Conservation (phyloP, 2,888 invertebrate species). For the Aspidiotus destructor region DNA sequence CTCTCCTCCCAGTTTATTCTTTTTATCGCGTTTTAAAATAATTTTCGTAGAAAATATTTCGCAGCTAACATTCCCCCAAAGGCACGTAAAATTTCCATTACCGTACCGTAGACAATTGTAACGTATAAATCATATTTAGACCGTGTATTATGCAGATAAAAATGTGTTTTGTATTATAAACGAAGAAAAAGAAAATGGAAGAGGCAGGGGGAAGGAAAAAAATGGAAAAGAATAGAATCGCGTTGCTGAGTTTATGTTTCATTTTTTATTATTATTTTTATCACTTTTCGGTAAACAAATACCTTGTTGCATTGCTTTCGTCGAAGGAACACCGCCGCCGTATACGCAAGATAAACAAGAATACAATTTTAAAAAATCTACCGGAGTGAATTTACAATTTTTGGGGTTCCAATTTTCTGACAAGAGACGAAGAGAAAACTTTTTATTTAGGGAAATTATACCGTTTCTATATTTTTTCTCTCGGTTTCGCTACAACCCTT, state of each 20-base stretch:
- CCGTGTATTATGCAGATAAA: constrained; percentile 29
- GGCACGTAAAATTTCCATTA: constrained; percentile 33
- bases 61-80: constrained; percentile 26
- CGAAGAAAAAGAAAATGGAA: background rate
- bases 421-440: background rate
- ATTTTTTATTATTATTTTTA: constrained; percentile 9
- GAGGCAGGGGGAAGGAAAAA: too few species aligned
- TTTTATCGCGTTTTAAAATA: constrained; percentile 31
- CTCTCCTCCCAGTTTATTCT: constrained; percentile 15
- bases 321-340: background rate
- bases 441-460: background rate
- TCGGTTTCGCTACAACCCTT: background rate
- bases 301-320: constrained; percentile 31
- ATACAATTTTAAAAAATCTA: constrained; percentile 16
- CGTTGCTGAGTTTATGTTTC: constrained; percentile 23
- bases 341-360: constrained; percentile 11
- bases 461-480: background rate
- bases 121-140: constrained; percentile 30
- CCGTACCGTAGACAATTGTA: constrained; percentile 24
- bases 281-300: constrained; percentile 14
- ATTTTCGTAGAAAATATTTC: constrained; percentile 28
- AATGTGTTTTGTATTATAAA: constrained; percentile 23
- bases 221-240: constrained; percentile 2
- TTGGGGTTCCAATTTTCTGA: constrained; percentile 17
- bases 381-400: constrained; percentile 25